Conservation (phyloP, 2,888 invertebrate species). For the Epicampocera succincta region DNA sequence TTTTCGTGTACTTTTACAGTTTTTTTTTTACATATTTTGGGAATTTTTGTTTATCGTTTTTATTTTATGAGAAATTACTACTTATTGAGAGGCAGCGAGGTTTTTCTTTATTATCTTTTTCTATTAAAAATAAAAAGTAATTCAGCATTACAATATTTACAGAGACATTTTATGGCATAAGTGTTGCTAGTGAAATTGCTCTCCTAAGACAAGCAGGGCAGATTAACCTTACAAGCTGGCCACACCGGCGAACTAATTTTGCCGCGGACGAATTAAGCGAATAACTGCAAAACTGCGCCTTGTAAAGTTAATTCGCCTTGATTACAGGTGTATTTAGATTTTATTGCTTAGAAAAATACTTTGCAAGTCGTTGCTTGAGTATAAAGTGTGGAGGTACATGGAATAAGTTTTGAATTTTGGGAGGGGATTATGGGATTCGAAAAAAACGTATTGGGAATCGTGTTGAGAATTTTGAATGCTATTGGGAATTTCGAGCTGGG, state of each 20-base stretch:
- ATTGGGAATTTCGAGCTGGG: not conserved
- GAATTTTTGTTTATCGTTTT: constrained; percentile 42
- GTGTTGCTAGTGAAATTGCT: constrained; percentile 3
- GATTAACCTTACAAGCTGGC: too few relatives aligned
- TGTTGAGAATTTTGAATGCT: not conserved
- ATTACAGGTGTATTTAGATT: not conserved
- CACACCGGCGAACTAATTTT: too few relatives aligned
- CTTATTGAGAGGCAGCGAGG: constrained; percentile 81
- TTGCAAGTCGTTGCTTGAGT: constrained; percentile 56
- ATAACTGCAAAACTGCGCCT: too few relatives aligned
- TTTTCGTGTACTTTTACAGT: constrained; percentile 5
- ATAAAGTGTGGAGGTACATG: constrained; percentile 24
- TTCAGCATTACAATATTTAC: constrained; percentile 61
- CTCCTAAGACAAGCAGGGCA: constrained; percentile 3
- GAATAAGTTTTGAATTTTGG: not conserved
- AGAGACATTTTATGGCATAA: constrained; percentile 55
- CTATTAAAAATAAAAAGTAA: constrained; percentile 42
- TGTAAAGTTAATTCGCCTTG: too few relatives aligned
- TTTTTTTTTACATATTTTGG: constrained; percentile 23
- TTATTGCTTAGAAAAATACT: constrained; percentile 58
- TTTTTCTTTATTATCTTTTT: constrained; percentile 70
- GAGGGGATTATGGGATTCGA: not conserved
- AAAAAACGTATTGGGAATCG: constrained; percentile 8
- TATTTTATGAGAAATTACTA: constrained; percentile 63
- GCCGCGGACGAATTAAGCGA: too few relatives aligned